Evolutionary conservation across 2,888 invertebrate genomes (phyloP).

Genomic region (Ophion slaviceki): DNA sequence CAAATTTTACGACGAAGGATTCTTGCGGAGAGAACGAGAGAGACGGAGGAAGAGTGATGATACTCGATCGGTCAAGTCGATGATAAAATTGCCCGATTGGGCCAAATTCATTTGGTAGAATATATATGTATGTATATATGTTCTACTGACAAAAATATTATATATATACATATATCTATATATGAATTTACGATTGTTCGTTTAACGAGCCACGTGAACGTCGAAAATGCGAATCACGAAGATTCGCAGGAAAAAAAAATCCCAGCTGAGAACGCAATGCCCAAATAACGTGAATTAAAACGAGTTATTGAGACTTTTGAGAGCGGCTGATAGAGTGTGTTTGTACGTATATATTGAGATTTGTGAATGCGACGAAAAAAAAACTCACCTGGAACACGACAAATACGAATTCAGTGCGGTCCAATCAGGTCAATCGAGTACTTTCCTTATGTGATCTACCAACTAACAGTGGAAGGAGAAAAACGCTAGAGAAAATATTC

Average conservation of each 20-base stretch:
- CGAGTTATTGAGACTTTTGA: slow-evolving; percentile 15
- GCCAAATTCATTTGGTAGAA: slow-evolving; percentile 52
- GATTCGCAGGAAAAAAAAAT: neutral
- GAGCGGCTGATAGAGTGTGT: neutral
- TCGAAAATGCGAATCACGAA: slow-evolving; percentile 10
- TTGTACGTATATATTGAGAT: slow-evolving; percentile 20
- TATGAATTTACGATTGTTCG: slow-evolving; percentile 45
- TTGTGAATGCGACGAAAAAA: slow-evolving; percentile 4
- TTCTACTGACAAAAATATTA: neutral
- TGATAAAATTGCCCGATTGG: slow-evolving; percentile 28
- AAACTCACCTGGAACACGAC: neutral
- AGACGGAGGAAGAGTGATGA: slow-evolving; percentile 28
- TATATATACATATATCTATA: neutral
- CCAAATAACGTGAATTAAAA: neutral
- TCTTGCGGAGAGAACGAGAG: slow-evolving; percentile 3
- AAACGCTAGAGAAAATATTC: neutral
- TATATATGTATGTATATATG: neutral
- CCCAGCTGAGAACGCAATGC: slow-evolving; percentile 1
- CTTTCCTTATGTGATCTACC: neutral
- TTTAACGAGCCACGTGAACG: slow-evolving; percentile 48
- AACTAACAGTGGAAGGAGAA: neutral
- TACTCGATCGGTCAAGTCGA: slow-evolving; percentile 51
- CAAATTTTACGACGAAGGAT: neutral
- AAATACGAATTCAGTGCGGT: neutral
- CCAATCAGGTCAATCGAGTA: slow-evolving; percentile 10